Evolutionary conservation across 2,888 invertebrate genomes (phyloP), one percentile per base, ranked within the genome.

Genomic region (Athalia rosae): DNA sequence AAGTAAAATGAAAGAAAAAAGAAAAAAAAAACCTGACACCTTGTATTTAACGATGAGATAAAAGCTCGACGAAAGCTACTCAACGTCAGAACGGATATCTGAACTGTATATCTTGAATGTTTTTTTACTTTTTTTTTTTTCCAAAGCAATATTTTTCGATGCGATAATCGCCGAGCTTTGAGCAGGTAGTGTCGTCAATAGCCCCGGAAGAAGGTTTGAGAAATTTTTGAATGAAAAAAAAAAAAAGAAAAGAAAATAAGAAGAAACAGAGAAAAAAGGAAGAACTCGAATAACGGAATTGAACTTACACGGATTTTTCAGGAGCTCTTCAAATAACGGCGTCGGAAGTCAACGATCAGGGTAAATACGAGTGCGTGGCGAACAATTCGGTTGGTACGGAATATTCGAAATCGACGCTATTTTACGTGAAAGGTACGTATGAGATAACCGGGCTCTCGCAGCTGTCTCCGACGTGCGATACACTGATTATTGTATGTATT

Each of bases 301-400:
- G 28, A 28, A 2, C 28, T 28, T 28, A 28, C 28, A 28, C 0
- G 28, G 28, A 28, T 28, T 28, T 91, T 91, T 48, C 91, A 97
- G 97, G 97, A 85, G 93, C 95, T 74, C 91, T 99, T 82, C 97
- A 97, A 92, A 98, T 99, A 85, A 94, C 94, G 84, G 95, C 95
- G 89, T 97, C 97, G 84, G 95, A 96, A 85, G 96, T 96, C 87
- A 95, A 95, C 83, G 98, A 99, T 91, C 96, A 97, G 88, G 98
- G 98, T 76, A 97, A 97, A 90, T 99, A 98, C 90, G 98, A 98
- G 90, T 99, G 99, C 90, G 96, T 98, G 63, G 98, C 98, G 0
- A 97, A 97, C 88, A 99, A 98, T 90, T 92, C 95, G 4, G 94
- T 96, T 78, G 99, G 98, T 77, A 97, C 98, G 0, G 97, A 97